Percentiles rank a stretch among this genome's conserved stretches.
Conservation (phyloP, 2,888 invertebrate genomes). For the Chromoteleia sp. region DNA sequence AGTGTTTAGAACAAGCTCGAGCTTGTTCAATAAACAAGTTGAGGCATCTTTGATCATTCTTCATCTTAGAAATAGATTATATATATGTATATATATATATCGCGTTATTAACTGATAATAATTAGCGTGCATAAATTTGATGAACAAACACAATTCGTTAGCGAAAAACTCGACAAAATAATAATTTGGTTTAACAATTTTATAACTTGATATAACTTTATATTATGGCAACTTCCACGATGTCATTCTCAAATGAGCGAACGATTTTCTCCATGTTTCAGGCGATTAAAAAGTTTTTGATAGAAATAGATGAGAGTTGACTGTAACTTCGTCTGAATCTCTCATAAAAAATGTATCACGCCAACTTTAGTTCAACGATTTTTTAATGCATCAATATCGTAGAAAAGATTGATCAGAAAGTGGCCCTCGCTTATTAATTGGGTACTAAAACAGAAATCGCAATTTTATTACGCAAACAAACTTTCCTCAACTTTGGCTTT, state of each 20-base stretch:
- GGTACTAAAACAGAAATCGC: conserved; percentile 2
- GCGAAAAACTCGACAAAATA: too few species aligned
- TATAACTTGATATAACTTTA: neutral
- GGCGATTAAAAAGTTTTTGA: conserved; percentile 36
- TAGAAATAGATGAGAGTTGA: conserved; percentile 45
- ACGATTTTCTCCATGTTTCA: conserved; percentile 29
- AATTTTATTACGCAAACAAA: conserved; percentile 9
- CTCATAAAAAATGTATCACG: conserved; percentile 38
- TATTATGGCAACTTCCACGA: conserved; percentile 3
- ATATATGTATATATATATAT: too few species aligned
- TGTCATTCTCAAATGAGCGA: conserved; percentile 18
- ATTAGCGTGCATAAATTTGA: neutral
- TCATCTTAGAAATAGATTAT: conserved; percentile 17
- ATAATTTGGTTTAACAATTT: neutral
- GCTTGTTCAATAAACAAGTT: too few species aligned
- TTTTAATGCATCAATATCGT: conserved; percentile 27
- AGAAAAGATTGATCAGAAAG: conserved; percentile 32
- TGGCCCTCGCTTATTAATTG: conserved; percentile 17
- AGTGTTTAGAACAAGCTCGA: too few species aligned
- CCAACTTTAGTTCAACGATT: conserved; percentile 29
- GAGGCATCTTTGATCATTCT: conserved; percentile 8
- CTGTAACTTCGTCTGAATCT: conserved; percentile 22
- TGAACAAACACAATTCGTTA: neutral
- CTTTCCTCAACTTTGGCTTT: neutral
- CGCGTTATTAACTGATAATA: conserved; percentile 2